Evolutionary conservation across 2,888 invertebrate species (phyloP), one percentile per base, ranked within the genome.

Genomic region (Eupsilia transversa): DNA sequence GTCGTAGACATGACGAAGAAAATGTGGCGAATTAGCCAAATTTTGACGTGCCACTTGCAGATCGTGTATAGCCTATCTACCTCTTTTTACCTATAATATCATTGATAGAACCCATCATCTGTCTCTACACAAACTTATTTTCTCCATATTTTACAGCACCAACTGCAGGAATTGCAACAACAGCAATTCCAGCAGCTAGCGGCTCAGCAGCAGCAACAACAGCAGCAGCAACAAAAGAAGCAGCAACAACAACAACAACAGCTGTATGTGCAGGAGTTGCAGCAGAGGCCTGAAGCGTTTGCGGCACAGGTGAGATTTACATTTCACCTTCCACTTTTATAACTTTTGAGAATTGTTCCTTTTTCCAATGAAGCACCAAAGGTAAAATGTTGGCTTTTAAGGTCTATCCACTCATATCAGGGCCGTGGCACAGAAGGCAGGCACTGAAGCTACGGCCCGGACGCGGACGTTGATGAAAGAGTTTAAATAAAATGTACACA

Each of bases 81-180:
- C 46, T 46, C 46, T 46, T 46, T 46, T 46, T 46, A 46, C 23
- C 23, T 46, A 23, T 20, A 46, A 46, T 23, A 46, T 46, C 46
- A 46, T 46, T 23, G 20, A 46, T 46, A 46, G 20, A 52, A 60
- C 7, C 38, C 27, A n/a, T 33, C 6, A 35, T 35, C n/a, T 23
- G n/a, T 60, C 17, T 57, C n/a, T 33, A 30, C 41, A 70, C 73
- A 91, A 80, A 83, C 71, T 76, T 78, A 86, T 85, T 90, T 57
- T 43, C 60, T 65, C 56, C 69, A 79, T 61, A 38, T 78, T 82
- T 81, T 74, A 77, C 91, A 93, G 91, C 93, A 93, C 83, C 94
- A 94, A 89, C 91, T 93, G 80, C 91, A 93, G 83, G 93, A 93
- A 85, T 93, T 94, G 86, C 94, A 93, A 82, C 93, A 93, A 77